phyloP scores from a whole-genome alignment of 2,113 vertebrate genomes.

The Mormyrus lacerda region DNA sequence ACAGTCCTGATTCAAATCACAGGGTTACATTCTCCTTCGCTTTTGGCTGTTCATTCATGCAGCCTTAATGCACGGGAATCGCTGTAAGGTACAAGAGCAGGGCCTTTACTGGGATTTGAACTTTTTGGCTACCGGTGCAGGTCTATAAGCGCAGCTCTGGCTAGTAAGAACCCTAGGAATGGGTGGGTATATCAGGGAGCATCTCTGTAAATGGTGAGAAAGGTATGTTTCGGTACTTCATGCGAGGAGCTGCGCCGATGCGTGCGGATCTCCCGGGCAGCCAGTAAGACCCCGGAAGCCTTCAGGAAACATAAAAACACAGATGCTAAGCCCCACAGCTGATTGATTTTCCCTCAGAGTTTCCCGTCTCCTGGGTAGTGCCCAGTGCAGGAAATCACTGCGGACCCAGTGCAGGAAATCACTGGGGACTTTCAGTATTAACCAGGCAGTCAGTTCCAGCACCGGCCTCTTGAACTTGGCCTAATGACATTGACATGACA shows the following conservation, averaged over 20 bases:
- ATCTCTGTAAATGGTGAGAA: not conserved
- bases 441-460: constrained; percentile 73
- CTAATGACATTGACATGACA: constrained; percentile 79
- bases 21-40: not conserved
- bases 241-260: not conserved
- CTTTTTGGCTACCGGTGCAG: too few species aligned
- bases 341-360: constrained; percentile 43
- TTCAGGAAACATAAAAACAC: constrained; percentile 36
- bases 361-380: constrained; percentile 25
- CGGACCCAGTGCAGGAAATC: constrained; percentile 46
- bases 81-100: not conserved
- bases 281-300: not conserved
- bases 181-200: not conserved
- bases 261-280: not conserved
- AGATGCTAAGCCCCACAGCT: constrained; percentile 55
- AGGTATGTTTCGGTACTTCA: not conserved
- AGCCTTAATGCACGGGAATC: not conserved
- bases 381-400: constrained; percentile 44
- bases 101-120: not conserved
- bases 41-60: not conserved
- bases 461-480: constrained; percentile 67
- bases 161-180: not conserved
- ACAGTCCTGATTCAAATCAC: not conserved
- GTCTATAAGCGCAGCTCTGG: not conserved
- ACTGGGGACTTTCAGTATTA: constrained; percentile 70